Evolutionary conservation across 2,797 vertebrate genomes (phyloP).

Genomic region (Parauchenoglanis ngamensis): DNA sequence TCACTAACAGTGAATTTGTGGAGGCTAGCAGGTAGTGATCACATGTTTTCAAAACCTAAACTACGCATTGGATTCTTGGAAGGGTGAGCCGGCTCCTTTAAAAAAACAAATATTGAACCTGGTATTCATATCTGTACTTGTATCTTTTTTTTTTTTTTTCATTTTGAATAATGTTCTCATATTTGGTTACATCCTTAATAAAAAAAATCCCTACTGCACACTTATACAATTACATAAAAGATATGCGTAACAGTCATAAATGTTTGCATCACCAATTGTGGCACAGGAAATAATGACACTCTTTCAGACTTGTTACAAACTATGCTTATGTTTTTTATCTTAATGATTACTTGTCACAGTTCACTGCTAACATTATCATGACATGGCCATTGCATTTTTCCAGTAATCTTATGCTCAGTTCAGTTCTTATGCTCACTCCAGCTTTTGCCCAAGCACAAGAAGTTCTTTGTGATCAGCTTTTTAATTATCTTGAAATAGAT

Average conservation of each 20-base stretch:
- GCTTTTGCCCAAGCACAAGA: conserved; percentile 23
- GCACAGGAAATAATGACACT: not conserved
- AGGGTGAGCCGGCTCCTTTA: no score
- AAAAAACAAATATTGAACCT: not conserved
- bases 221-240: not conserved
- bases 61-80: no score
- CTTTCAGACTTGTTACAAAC: not conserved
- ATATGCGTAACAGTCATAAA: not conserved
- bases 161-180: not conserved
- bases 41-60: no score
- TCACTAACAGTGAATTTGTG: no score
- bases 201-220: not conserved
- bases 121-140: not conserved
- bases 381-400: not conserved
- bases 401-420: not conserved
- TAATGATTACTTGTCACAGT: not conserved
- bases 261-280: no score
- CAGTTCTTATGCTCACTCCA: not conserved
- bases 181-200: not conserved
- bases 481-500: not conserved
- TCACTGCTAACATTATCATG: not conserved
- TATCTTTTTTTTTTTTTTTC: not conserved
- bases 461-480: conserved; percentile 24
- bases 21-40: no score
- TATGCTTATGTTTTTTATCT: not conserved